These are phyloP conservation scores for Thaumatotibia leucotreta DNA, from an alignment of 1,140 invertebrate genomes.

Conservation along the genomic window DNA sequence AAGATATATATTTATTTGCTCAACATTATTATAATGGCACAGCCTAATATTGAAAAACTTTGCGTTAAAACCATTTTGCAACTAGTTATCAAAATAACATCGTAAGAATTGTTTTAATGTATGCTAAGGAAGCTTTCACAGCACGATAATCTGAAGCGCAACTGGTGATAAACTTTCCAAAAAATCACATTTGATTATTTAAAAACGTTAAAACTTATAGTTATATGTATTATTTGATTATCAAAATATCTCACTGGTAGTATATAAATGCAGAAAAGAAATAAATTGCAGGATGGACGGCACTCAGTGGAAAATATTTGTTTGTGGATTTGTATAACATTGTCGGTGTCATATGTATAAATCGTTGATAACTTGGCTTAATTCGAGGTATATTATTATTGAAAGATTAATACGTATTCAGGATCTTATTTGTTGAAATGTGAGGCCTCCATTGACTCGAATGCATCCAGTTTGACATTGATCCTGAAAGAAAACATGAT, in stretches of 20 bases:
- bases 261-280: neutral
- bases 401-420: neutral
- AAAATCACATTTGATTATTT: neutral
- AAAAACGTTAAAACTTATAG: neutral
- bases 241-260: neutral
- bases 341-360: neutral
- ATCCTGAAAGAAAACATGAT: slow-evolving; percentile 44
- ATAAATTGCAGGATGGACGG: neutral
- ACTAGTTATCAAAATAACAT: neutral
- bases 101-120: neutral
- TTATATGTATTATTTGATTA: neutral
- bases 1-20: neutral
- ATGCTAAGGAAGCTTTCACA: too few relatives aligned
- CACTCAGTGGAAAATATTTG: neutral
- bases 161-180: neutral
- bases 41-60: neutral
- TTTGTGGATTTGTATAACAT: neutral
- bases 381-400: neutral
- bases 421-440: slow-evolving; percentile 53
- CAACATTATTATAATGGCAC: neutral
- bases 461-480: slow-evolving; percentile 51
- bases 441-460: slow-evolving; percentile 60
- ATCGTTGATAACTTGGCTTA: neutral
- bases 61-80: neutral
- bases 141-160: too few relatives aligned